Evolutionary conservation across 2,888 invertebrate species (phyloP), one percentile per base, ranked within the genome.

Genomic region (Tachina grossa): DNA sequence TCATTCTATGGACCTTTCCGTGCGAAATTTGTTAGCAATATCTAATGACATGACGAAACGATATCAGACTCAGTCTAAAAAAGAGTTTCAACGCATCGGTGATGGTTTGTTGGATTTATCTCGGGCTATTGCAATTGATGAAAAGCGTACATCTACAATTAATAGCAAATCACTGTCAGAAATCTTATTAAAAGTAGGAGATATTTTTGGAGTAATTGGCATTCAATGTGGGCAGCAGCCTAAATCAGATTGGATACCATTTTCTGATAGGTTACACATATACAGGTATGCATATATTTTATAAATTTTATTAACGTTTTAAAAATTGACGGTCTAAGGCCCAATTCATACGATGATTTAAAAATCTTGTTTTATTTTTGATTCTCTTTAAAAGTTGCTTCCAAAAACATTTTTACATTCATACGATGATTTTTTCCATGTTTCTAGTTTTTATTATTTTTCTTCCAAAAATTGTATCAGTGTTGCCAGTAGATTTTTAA

Each of bases 41-140:
- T 95, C 97, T 79, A 93, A 95, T 72, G 97, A 98, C 89, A 98
- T 98, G 93, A 95, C 96, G 77, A 98, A 98, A 91, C 96, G 97
- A 90, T 96, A 96, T 92, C 95, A 96, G 90, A 96, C 88, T 3
- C 92, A 92, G 83, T 90, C 90, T 82, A 93, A 92, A 89, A 95
- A 97, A 89, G 99, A 99, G 91, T 98, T 96, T 92, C 96, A 96
- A 90, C 97, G 97, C 92, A 95, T 98, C 86, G 97, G 98, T 1
- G 96, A 96, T 90, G 96, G 97, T 14, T 97, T 99, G 91, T 96
- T 95, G 75, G 95, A 95, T 59, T 93, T 99, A 84, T 97, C 98
- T 5, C 95, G 96, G 88, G 96, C 98, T 1, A 95, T 98, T 88
- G 96, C 96, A 89, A 94, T 96, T 87, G 97, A 98, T 90, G 95